phyloP scores from a whole-genome alignment of 2,888 invertebrate species.

The Branchellion lobata region DNA sequence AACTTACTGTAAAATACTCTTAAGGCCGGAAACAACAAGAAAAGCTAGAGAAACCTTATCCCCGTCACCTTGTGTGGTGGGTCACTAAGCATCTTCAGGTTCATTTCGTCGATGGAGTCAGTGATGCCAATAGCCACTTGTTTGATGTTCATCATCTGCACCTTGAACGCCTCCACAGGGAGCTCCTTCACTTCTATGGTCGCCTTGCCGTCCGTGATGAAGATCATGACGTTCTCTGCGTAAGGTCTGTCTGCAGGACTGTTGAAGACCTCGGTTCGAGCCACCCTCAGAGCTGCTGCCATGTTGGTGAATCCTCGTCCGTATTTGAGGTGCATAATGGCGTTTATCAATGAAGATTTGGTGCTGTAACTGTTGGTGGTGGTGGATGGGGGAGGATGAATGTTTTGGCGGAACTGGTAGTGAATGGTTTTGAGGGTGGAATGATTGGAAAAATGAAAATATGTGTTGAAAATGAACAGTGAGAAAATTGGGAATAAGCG shows the following conservation, averaged over 20 bases:
- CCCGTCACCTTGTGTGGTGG: slow-evolving; percentile 30
- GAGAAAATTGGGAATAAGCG: no score
- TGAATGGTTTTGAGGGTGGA: no score
- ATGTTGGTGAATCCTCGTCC: slow-evolving; percentile 23
- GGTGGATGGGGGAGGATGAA: no score
- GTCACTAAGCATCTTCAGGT: background rate
- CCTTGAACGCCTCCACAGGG: slow-evolving; percentile 13
- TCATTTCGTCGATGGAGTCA: slow-evolving; percentile 17
- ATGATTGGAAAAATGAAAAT: no score
- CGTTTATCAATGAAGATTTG: background rate
- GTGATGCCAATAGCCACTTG: slow-evolving; percentile 3
- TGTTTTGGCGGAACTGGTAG: no score
- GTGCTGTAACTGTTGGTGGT: slow-evolving; percentile 6
- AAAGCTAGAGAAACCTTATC: no score
- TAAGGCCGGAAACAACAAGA: background rate
- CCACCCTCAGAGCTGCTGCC: slow-evolving; percentile 23
- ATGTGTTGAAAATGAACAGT: no score
- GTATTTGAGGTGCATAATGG: background rate
- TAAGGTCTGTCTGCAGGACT: slow-evolving; percentile 15
- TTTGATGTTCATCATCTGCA: background rate
- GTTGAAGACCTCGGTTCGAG: slow-evolving; percentile 25
- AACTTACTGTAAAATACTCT: background rate
- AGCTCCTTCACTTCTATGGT: background rate
- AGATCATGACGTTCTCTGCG: slow-evolving; percentile 14
- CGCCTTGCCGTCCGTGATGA: slow-evolving; percentile 13